Evolutionary conservation across 2,113 vertebrate species (phyloP).

Genomic region (Albula goreensis): DNA sequence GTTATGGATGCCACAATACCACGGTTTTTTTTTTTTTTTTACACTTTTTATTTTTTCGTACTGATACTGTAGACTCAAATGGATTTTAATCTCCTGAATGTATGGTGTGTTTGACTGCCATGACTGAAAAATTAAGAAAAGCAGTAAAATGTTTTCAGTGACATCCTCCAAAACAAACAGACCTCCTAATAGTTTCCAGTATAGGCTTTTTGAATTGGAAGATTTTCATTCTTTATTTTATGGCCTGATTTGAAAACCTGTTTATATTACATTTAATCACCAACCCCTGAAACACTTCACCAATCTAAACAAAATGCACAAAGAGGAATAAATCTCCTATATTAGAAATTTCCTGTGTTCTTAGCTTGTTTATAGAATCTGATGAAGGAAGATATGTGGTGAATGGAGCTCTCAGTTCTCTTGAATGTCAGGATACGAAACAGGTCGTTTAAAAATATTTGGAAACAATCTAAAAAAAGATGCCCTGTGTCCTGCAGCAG

Average conservation of each 20-base stretch:
- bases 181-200: background rate
- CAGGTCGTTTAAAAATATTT: background rate
- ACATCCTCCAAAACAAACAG: background rate
- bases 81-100: background rate
- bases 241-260: background rate
- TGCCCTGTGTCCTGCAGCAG: background rate
- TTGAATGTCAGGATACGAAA: background rate
- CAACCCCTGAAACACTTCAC: conserved; percentile 16
- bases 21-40: no score
- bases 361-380: background rate
- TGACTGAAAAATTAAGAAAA: background rate
- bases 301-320: conserved; percentile 14
- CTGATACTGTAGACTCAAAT: background rate
- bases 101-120: background rate
- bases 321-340: conserved; percentile 9
- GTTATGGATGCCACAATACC: background rate
- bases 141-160: background rate
- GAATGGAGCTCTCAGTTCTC: background rate
- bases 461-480: background rate
- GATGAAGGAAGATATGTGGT: background rate
- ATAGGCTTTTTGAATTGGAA: background rate
- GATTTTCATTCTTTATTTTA: conserved; percentile 4
- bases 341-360: conserved; percentile 24
- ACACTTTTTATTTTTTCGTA: no score
- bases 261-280: conserved; percentile 28